phyloP scores from a whole-genome alignment of 2,888 invertebrate species.

The Portevinia maculata region DNA sequence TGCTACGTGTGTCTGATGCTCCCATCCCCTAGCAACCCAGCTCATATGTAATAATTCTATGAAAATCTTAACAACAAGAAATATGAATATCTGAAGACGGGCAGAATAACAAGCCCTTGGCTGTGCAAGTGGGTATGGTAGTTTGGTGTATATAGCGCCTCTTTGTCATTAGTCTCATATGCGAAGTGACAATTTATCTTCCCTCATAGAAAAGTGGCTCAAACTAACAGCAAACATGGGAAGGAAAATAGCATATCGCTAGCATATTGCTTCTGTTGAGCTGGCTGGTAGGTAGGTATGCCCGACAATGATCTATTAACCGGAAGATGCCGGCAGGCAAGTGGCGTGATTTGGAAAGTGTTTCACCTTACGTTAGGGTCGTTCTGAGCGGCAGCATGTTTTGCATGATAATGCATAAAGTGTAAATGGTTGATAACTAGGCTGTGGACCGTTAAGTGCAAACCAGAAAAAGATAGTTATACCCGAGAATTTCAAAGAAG shows the following conservation, averaged over 20 bases:
- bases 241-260: conserved; percentile 9
- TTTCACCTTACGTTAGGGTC: conserved; percentile 52
- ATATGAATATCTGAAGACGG: conserved; percentile 65
- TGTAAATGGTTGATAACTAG: neutral
- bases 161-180: conserved; percentile 69
- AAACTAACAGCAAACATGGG: conserved; percentile 20
- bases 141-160: neutral
- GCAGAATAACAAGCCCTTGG: conserved; percentile 59
- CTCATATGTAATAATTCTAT: conserved; percentile 69
- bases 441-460: conserved; percentile 24
- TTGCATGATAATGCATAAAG: conserved; percentile 37
- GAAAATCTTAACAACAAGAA: conserved; percentile 50
- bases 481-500: conserved; percentile 24
- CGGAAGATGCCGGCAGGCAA: conserved; percentile 61
- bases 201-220: conserved; percentile 32
- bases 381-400: conserved; percentile 1
- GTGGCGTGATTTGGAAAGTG: conserved; percentile 47
- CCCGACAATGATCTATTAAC: conserved; percentile 68
- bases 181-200: conserved; percentile 72
- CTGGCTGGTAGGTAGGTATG: conserved; percentile 27
- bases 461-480: conserved; percentile 53
- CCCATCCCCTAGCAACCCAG: conserved; percentile 24
- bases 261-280: conserved; percentile 1
- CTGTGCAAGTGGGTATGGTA: conserved; percentile 4
- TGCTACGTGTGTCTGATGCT: conserved; percentile 6